phyloP scores from a whole-genome alignment of 2,888 invertebrate genomes.

The Catocala nupta region DNA sequence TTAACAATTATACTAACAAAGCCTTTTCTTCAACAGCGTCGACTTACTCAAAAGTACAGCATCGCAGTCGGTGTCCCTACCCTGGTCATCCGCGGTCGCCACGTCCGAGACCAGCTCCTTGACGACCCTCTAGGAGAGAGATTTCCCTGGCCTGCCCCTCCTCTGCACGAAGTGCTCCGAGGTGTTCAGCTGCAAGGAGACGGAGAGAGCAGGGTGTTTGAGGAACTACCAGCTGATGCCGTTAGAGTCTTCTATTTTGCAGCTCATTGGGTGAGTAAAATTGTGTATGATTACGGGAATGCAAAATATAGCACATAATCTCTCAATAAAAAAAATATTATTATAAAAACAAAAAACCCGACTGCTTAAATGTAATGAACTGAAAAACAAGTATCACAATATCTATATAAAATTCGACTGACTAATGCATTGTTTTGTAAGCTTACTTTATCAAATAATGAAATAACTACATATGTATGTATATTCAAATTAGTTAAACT shows the following conservation, averaged over 20 bases:
- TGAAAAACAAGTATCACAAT: too few relatives aligned
- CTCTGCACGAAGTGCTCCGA: conserved; percentile 87
- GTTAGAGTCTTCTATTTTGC: conserved; percentile 94
- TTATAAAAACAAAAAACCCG: too few relatives aligned
- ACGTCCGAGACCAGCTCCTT: conserved; percentile 89
- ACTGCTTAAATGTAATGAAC: too few relatives aligned
- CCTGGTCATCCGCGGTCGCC: conserved; percentile 91
- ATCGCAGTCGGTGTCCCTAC: conserved; percentile 93
- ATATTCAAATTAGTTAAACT: too few relatives aligned
- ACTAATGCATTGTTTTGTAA: too few relatives aligned
- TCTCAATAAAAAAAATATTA: too few relatives aligned
- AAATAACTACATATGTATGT: too few relatives aligned
- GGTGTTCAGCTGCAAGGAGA: conserved; percentile 81
- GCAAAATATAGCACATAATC: too few relatives aligned
- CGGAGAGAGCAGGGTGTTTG: conserved; percentile 78
- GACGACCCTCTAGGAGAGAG: conserved; percentile 89
- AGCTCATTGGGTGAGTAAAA: conserved; percentile 94
- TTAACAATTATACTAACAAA: neutral
- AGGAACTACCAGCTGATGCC: conserved; percentile 87
- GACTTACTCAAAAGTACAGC: conserved; percentile 91
- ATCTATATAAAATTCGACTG: too few relatives aligned
- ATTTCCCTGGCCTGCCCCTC: conserved; percentile 94
- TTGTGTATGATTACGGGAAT: neutral
- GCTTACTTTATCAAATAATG: too few relatives aligned
- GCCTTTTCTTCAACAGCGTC: conserved; percentile 85